Base-by-base conservation (phyloP, 1,140 invertebrate species). In the Carposina sasakii region DNA sequence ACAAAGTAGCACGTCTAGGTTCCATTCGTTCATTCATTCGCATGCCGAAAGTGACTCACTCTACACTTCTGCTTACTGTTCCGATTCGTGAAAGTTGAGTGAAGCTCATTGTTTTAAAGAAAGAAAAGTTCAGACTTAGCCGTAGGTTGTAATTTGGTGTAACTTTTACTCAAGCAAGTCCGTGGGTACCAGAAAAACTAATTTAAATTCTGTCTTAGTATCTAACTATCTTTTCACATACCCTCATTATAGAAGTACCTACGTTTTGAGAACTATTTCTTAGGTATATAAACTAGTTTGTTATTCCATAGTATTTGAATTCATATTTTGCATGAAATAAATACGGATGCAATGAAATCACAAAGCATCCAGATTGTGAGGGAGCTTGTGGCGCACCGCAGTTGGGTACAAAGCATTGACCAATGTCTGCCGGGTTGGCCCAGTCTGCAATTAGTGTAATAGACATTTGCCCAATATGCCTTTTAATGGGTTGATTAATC, bases 361-460 rank as follows among this genome's bases (percentile, higher is more conserved):
- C 55, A 67, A 61, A 67, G 61, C 60, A 63, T 64, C 54, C 48
- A 67, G 58, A 63, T 58, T 60, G 53, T 57, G 51, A 58, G 31
- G 52, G 43, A 47, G 52, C 45, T 44, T 61, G 58, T 44, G 57
- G 55, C 42, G 21, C 26, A 41, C 55, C 48, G 41, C 53, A 57
- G 48, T 37, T 47, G 40, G 21, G 54, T 50, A 48, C 60, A 62
- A 66, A 65, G 55, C 41, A 58, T 59, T 57, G 37, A 41, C 44
- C 55, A 57, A 48, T 57, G 49, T 52, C 49, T 49, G n/a, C 19
- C 39, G 43, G 42, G 45, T 31, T 40, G 28, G 50, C 45, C 23
- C 50, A 30, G 48, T 54, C 48, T 53, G 49, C 60, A 62, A 62
- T 62, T 62, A 58, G 55, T 40, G 52, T 58, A 58, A 58, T 53